A percentile compares a stretch with the other conserved stretches of the same genome.
These are phyloP conservation scores for Onychomys torridus DNA, from an alignment of 2,797 vertebrate genomes.

Conservation along the genomic window DNA sequence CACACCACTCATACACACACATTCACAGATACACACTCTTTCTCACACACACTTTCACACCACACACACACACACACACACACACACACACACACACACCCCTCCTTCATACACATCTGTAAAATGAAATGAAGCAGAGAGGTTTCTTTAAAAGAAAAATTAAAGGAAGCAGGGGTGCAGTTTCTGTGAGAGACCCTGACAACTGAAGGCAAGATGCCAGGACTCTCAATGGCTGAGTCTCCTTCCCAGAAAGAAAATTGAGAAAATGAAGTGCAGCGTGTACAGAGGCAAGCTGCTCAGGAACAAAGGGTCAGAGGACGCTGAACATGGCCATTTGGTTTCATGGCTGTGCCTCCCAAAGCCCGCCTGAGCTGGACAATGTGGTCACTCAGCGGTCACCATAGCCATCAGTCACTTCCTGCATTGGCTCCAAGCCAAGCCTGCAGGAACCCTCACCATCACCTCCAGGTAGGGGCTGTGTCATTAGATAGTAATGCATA, in stretches of 20 bases:
- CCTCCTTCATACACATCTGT: neutral
- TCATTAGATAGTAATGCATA: fast-evolving
- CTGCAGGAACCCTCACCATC: neutral
- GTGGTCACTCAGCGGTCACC: neutral
- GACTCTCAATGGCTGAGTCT: neutral
- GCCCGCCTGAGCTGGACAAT: fast-evolving
- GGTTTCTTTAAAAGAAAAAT: neutral
- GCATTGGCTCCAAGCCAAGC: neutral
- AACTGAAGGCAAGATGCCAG: neutral
- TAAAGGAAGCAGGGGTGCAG: too few relatives aligned
- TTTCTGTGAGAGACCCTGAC: neutral
- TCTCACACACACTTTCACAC: neutral
- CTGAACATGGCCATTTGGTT: neutral
- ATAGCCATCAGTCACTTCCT: neutral
- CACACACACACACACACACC: neutral
- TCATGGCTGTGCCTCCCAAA: neutral
- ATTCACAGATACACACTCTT: too few relatives aligned
- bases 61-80: neutral
- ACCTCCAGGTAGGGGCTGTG: neutral
- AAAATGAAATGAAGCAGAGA: neutral
- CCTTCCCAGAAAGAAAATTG: neutral
- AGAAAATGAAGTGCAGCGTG: neutral
- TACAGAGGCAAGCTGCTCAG: fast-evolving
- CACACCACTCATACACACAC: neutral
- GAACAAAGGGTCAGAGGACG: neutral